Evolutionary conservation across 1,140 invertebrate genomes (phyloP).

Genomic region (Spodoptera litura): DNA sequence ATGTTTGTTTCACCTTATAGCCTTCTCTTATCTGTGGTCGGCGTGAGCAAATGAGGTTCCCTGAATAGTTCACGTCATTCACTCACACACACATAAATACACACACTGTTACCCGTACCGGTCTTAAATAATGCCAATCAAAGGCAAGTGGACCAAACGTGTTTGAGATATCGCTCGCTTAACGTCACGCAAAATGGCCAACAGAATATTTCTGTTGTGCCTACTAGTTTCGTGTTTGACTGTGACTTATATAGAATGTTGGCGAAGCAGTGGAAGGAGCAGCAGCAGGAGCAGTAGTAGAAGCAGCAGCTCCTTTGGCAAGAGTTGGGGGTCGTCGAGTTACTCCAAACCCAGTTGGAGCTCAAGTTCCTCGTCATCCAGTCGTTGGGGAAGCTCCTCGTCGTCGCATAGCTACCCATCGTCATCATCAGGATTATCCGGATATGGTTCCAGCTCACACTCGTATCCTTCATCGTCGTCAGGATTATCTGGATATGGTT

Average conservation of each 20-base stretch:
- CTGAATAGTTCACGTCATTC: constrained; percentile 45
- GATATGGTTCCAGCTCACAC: constrained; percentile 20
- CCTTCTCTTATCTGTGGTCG: constrained; percentile 32
- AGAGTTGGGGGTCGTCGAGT: constrained; percentile 39
- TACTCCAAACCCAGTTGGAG: constrained; percentile 1
- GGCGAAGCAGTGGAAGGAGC: constrained; percentile 32
- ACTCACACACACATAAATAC: neutral
- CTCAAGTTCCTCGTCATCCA: constrained; percentile 16
- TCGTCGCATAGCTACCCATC: constrained; percentile 31
- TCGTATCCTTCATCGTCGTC: constrained; percentile 5
- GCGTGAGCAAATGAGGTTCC: constrained; percentile 25
- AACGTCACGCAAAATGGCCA: constrained; percentile 54
- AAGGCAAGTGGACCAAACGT: constrained; percentile 29
- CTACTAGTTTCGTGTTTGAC: constrained; percentile 47
- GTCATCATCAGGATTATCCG: too few species aligned
- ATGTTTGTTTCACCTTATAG: constrained; percentile 49
- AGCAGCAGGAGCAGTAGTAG: constrained; percentile 30
- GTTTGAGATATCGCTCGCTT: constrained; percentile 33
- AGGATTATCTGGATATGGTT: neutral
- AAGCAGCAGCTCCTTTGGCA: constrained; percentile 11
- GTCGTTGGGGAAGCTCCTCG: constrained; percentile 9
- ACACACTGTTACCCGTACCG: neutral
- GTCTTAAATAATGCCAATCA: constrained; percentile 50
- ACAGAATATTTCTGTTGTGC: constrained; percentile 60
- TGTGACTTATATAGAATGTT: constrained; percentile 49